Evolutionary conservation across 2,797 vertebrate genomes (phyloP).

Genomic region (Protonibea diacanthus): DNA sequence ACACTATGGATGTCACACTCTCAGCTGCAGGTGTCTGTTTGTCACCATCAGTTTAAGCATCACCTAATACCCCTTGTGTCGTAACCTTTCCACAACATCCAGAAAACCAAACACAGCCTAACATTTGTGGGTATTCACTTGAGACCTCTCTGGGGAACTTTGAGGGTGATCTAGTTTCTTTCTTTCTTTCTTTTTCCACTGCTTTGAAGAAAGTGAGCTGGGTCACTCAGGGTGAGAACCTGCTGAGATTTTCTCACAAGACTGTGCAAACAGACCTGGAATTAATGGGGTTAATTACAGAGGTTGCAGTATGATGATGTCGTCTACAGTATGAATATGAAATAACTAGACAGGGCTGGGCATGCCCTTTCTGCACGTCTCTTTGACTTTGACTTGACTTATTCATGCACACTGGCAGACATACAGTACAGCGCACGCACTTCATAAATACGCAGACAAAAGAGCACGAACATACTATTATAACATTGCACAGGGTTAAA

Average conservation of each 20-base stretch:
- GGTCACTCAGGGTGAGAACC: constrained; percentile 28
- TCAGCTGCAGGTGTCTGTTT: constrained; percentile 66
- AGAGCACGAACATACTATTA: neutral
- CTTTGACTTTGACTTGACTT: neutral
- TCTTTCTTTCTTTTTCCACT: constrained; percentile 31
- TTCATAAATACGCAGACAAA: neutral
- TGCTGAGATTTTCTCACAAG: constrained; percentile 28
- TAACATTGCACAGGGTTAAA: neutral
- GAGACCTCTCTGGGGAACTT: constrained; percentile 56
- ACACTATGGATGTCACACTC: constrained; percentile 25
- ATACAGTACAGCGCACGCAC: neutral
- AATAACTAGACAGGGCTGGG: neutral
- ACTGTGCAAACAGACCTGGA: constrained; percentile 5
- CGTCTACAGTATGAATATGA: constrained; percentile 5
- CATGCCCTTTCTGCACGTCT: constrained; percentile 2
- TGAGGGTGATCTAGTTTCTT: constrained; percentile 49
- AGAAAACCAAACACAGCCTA: constrained; percentile 35
- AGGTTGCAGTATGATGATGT: neutral
- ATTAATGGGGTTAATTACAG: constrained; percentile 23
- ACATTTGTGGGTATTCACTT: constrained; percentile 18
- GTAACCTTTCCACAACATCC: constrained; percentile 63
- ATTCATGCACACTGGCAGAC: neutral
- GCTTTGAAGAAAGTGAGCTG: constrained; percentile 48
- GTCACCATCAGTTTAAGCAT: constrained; percentile 63
- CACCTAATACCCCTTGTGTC: constrained; percentile 54